Conservation (phyloP, 2,888 invertebrate genomes). For the Blera fallax region DNA sequence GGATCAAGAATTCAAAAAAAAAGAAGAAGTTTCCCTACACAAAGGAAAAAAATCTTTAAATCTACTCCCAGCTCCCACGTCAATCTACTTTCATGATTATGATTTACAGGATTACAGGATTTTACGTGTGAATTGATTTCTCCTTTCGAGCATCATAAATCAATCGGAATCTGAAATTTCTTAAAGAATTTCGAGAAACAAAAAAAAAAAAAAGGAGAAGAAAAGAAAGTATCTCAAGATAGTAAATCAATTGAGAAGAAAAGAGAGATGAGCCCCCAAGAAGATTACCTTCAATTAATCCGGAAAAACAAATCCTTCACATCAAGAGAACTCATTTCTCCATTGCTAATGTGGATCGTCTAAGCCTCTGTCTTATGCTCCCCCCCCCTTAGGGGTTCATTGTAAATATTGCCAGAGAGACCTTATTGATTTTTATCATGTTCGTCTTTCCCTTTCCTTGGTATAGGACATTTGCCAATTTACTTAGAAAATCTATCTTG, state of each 20-base stretch:
- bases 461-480: background rate
- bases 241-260: slow-evolving; percentile 38
- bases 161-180: slow-evolving; percentile 39
- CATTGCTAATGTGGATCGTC: background rate
- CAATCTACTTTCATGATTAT: slow-evolving; percentile 65
- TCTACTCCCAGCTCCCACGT: slow-evolving; percentile 35
- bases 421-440: background rate
- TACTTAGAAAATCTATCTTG: background rate
- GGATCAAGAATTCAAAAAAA: slow-evolving; percentile 51
- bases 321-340: background rate
- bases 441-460: background rate
- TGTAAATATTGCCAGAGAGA: background rate
- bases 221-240: background rate
- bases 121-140: slow-evolving; percentile 62
- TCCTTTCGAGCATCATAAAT: slow-evolving; percentile 46
- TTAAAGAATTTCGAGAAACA: no score
- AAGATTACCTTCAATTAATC: slow-evolving; percentile 68
- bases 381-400: background rate
- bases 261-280: slow-evolving; percentile 18
- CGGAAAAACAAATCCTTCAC: slow-evolving; percentile 6
- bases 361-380: background rate
- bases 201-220: background rate
- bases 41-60: slow-evolving; percentile 42
- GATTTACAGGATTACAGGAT: slow-evolving; percentile 72
- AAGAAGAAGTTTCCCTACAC: slow-evolving; percentile 19